Evolutionary conservation across 1,140 invertebrate genomes (phyloP), one percentile per base, ranked within the genome.

Genomic region (Rhizoglyphus robini): DNA sequence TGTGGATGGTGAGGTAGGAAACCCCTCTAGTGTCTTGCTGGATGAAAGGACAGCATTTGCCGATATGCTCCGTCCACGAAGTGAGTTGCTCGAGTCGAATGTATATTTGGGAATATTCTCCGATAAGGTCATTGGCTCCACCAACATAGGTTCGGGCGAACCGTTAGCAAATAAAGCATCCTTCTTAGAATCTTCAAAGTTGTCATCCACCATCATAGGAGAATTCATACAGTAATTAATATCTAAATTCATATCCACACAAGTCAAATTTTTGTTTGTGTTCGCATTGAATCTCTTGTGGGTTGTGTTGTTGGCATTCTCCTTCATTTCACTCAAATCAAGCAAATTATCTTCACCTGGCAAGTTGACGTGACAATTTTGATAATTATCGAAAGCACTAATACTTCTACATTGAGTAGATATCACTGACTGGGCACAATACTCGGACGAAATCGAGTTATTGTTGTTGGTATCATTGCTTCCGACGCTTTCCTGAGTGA

Each of bases 351-450:
- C 30, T 29, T n/a, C n/a, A n/a, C n/a, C n/a, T n/a, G n/a, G n/a
- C n/a, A n/a, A n/a, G n/a, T n/a, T n/a, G n/a, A n/a, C n/a, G 23
- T 64, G 18, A 27, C 13, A 49, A 27, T 64, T 51, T 48, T 20
- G 18, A 27, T 47, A 30, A 27, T 64, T 34, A 30, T 48, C 63
- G 23, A 68, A 65, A 32, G 67, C 65, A 46, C 67, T 68, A 31
- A 68, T 68, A 54, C 67, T 68, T 31, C 67, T 34, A 54, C 67
- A 68, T 36, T 68, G 67, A 2, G 62, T 65, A 3, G 66, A 57
- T n/a, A 67, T 67, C 13, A 67, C 66, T 29, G 8, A 20, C 5
- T 34, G 23, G 11, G 41, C n/a, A 13, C 18, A n/a, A 32, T 29
- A 20, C 8, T 20, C 60, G 41, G 32, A 23, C 2, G 38, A 13